Evolutionary conservation across 1,140 invertebrate genomes (phyloP), one percentile per base, ranked within the genome.

Genomic region (Trinorchestia longiramus): DNA sequence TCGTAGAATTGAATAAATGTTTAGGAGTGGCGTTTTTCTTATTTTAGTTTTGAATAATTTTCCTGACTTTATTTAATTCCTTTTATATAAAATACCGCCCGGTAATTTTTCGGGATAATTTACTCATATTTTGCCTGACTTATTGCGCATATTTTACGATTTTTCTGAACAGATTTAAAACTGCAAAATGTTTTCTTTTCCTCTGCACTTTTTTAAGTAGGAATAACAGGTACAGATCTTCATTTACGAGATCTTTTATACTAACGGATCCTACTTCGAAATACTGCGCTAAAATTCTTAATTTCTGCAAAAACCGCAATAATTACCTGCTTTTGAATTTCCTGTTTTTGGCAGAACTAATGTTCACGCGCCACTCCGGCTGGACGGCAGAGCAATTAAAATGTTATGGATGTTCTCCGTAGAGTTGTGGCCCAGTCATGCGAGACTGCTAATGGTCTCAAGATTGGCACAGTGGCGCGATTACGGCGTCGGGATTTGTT

Each of bases 331-430:
- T 77, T 77, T 77, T 15, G 62, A 77, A 77, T 77, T 77, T 28
- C 62, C 62, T 77, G 62, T 90, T 90, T 41, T 43, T 41, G 43
- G 88, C 41, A 90, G 92, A 94, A 94, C 43, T 94, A 94, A 94
- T 94, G 92, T 47, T 94, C 40, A 8, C 8, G 0, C 92, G 11
- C 92, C 19, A 15, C 92, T 94, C 43, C 88, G 11, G 88, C 41
- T 6, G 92, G 92, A 94, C 92, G 44, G 92, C 15, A 94, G 43
- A 94, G 92, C 92, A 94, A 94, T 94, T 94, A 94, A 94, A 94
- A 94, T 94, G 92, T 94, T 94, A 94, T 94, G 92, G 92, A 94
- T 94, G 92, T 94, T 94, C 92, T 94, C 43, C 92, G 43, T 94
- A 45, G 92, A 47, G 92, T 47, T 45, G 92, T 94, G 43, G 44